Base-by-base conservation (phyloP, 2,797 vertebrate genomes). In the Orientallactaga sibirica region DNA sequence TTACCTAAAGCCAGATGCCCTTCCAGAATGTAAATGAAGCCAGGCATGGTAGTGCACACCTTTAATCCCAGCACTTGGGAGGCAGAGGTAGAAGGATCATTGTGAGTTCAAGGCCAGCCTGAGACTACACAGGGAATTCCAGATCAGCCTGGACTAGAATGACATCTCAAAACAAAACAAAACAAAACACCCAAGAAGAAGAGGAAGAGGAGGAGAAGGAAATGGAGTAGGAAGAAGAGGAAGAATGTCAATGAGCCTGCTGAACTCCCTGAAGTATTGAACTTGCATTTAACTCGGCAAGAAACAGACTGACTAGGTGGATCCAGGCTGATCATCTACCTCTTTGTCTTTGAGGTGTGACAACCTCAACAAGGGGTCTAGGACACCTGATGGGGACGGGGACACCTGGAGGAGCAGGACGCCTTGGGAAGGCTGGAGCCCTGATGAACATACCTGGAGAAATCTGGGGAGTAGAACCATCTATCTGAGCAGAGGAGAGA, bases 21-120 rank as follows among this genome's bases (percentile, higher is more conserved):
- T 24, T 5, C 16, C 7, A 29, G n/a, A 3, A 1, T 2, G 8
- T 1, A 9, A 79, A 16, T 27, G 58, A 3, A 52, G 7, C 48
- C 48, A 48, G 48, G 48, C 48, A 48, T 10, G 8, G 48, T 48
- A 7, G 48, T 48, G 48, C 48, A 48, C 8, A 8, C 48, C 48
- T 48, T 48, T 48, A 48, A 48, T 48, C 48, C 48, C 7, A 48
- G 48, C 6, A 48, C 48, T 48, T 10, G 48, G 43, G 48, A 48
- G 48, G 48, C 48, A 48, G 48, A 48, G 48, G 48, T 48, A 48
- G 48, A 48, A 48, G 48, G 48, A 48, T 48, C 48, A 10, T 10
- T 48, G 48, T 48, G 48, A 48, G 48, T 48, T 48, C 48, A 8
- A 48, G 48, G 48, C 48, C 48, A 48, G 48, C 48, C 48, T 48